Conservation (phyloP, 2,113 vertebrate genomes). For the Sorex araneus region DNA sequence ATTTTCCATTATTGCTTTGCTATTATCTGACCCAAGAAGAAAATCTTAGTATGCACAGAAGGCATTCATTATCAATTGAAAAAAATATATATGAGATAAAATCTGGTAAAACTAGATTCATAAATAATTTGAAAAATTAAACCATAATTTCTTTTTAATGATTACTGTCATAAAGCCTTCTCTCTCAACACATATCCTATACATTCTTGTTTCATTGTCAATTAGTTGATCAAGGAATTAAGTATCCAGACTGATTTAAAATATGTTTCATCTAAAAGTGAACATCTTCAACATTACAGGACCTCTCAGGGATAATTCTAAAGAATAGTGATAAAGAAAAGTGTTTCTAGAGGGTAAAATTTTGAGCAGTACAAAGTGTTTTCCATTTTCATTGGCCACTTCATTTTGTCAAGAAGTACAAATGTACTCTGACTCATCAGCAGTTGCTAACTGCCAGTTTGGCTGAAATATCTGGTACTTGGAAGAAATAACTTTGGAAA, state of each 20-base stretch:
- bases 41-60: background rate
- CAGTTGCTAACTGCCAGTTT: conserved; percentile 49
- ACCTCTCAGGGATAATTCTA: background rate
- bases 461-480: conserved; percentile 47
- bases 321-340: conserved; percentile 18
- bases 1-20: no score
- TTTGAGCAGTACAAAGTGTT: conserved; percentile 37
- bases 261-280: background rate
- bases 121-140: background rate
- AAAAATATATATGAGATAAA: background rate
- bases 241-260: background rate
- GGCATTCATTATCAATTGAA: background rate
- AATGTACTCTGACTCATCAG: conserved; percentile 54
- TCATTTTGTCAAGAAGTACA: conserved; percentile 23
- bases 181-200: no score
- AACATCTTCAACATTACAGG: background rate
- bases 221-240: background rate
- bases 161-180: no score
- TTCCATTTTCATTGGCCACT: conserved; percentile 38
- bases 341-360: background rate
- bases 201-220: no score
- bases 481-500: conserved; percentile 51
- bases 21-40: background rate
- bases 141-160: background rate
- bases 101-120: background rate